phyloP scores from a whole-genome alignment of 2,113 vertebrate species.

The Pavo muticus region DNA sequence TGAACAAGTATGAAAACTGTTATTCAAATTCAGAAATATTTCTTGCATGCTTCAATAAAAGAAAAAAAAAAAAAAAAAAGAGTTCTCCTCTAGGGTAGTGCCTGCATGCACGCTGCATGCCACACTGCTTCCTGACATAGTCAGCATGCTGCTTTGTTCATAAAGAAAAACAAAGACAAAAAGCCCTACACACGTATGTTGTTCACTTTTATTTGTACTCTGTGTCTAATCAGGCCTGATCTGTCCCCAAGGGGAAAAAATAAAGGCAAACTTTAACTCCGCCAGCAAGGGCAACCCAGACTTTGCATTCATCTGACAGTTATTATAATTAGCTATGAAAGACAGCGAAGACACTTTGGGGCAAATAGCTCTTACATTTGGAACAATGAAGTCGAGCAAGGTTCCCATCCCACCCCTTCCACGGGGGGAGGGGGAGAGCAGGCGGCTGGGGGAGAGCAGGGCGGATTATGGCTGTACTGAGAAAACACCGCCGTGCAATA shows the following conservation, averaged over 20 bases:
- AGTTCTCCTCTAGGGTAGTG: slow-evolving; percentile 56
- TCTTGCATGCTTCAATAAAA: slow-evolving; percentile 24
- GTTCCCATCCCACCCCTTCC: slow-evolving; percentile 71
- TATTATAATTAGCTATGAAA: slow-evolving; percentile 84
- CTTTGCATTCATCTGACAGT: slow-evolving; percentile 87
- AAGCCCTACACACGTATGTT: slow-evolving; percentile 59
- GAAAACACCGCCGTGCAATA: slow-evolving; percentile 29
- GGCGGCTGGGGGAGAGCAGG: background rate
- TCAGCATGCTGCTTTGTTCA: slow-evolving; percentile 79
- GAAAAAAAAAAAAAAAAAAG: background rate
- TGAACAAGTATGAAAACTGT: background rate
- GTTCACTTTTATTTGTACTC: slow-evolving; percentile 69
- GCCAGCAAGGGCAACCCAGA: slow-evolving; percentile 72
- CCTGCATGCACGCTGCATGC: slow-evolving; percentile 62
- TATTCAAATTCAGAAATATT: slow-evolving; percentile 28
- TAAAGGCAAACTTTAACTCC: slow-evolving; percentile 87
- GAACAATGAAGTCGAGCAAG: slow-evolving; percentile 80
- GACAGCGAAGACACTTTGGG: slow-evolving; percentile 78
- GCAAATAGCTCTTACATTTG: slow-evolving; percentile 78
- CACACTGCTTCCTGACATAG: slow-evolving; percentile 60
- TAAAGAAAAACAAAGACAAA: slow-evolving; percentile 73
- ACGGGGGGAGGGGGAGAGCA: slow-evolving; percentile 47
- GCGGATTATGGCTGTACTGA: slow-evolving; percentile 31
- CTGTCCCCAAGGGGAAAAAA: slow-evolving; percentile 74
- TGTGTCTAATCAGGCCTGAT: slow-evolving; percentile 73